Percentiles rank a stretch among this genome's conserved stretches.
phyloP scores from a whole-genome alignment of 2,888 invertebrate genomes.

The Exocentrus adspersus region DNA sequence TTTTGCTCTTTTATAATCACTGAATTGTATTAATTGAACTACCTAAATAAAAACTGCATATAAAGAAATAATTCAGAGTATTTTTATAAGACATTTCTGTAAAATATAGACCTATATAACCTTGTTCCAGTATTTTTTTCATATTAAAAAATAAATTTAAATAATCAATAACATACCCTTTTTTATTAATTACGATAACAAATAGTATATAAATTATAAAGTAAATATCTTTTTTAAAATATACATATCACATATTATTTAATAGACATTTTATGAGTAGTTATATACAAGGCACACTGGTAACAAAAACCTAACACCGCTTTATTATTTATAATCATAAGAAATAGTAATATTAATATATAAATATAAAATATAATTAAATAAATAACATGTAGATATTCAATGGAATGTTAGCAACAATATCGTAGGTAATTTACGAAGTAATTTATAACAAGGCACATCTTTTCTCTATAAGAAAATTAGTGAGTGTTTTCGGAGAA shows the following conservation, averaged over 20 bases:
- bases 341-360: not conserved
- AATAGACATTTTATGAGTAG: not conserved
- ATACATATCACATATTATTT: conserved; percentile 8
- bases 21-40: too few relatives aligned
- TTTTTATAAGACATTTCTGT: too few relatives aligned
- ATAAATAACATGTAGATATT: too few relatives aligned
- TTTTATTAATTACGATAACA: conserved; percentile 14
- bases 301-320: conserved; percentile 2
- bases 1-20: too few relatives aligned
- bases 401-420: not conserved
- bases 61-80: too few relatives aligned
- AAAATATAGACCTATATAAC: too few relatives aligned
- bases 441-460: too few relatives aligned
- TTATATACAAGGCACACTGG: conserved; percentile 16
- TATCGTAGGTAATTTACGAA: not conserved
- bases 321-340: too few relatives aligned
- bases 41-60: too few relatives aligned
- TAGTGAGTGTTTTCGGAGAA: not conserved
- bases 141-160: not conserved
- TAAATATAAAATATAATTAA: not conserved
- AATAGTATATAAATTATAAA: conserved; percentile 15
- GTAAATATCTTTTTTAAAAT: conserved; percentile 2
- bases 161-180: not conserved
- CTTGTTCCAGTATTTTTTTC: too few relatives aligned
- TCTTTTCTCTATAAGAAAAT: too few relatives aligned